Evolutionary conservation across 2,797 vertebrate species (phyloP).

Genomic region (Danio jaintianensis): DNA sequence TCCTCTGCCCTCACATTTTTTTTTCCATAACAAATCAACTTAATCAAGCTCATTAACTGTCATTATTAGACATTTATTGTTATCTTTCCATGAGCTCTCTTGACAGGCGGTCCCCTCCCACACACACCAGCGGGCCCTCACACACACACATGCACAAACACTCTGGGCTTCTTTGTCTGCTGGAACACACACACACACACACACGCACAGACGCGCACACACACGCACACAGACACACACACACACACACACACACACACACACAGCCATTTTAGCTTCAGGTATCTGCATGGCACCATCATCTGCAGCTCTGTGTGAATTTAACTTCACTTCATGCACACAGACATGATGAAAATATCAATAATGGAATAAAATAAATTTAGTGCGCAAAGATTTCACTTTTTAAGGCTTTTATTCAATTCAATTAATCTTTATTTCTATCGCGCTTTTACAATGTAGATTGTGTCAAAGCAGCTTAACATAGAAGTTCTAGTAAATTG

Average conservation of each 20-base stretch:
- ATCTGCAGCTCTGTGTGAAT: neutral
- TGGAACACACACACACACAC: neutral
- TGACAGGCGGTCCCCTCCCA: constrained; percentile 79
- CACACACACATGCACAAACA: constrained; percentile 55
- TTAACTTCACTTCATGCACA: neutral
- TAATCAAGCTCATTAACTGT: constrained; percentile 83
- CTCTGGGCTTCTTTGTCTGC: neutral
- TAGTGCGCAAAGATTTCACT: neutral
- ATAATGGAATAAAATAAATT: neutral
- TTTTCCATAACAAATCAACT: constrained; percentile 80
- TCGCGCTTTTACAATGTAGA: no score
- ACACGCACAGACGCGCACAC: constrained; percentile 25
- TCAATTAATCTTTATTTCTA: no score
- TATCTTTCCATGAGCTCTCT: constrained; percentile 74
- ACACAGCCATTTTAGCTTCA: neutral
- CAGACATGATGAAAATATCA: constrained; percentile 10
- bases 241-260: constrained; percentile 11
- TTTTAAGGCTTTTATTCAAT: no score
- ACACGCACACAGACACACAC: constrained; percentile 12
- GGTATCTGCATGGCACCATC: neutral
- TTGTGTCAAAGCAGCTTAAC: no score
- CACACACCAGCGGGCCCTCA: constrained; percentile 70
- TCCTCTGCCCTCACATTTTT: constrained; percentile 74
- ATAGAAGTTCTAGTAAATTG: no score
- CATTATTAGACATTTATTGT: constrained; percentile 84